Evolutionary conservation across 2,797 vertebrate genomes (phyloP), one percentile per base, ranked within the genome.

Genomic region (Mormyrops attenuatus): DNA sequence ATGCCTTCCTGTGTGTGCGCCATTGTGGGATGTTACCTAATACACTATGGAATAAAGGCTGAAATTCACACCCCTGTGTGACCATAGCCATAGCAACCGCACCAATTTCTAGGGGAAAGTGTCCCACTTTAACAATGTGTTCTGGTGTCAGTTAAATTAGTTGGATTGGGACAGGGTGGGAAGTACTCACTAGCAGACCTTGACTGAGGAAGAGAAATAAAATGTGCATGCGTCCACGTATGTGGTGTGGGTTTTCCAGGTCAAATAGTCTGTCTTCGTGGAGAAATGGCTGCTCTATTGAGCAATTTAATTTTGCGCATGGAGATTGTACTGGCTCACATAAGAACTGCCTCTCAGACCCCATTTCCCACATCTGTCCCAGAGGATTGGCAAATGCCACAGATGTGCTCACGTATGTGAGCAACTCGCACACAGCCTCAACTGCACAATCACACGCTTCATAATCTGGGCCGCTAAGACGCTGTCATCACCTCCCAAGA

Each of bases 31-130:
- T 47, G 38, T 88, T 88, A 88, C 63, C 69, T 88, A 77, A 88
- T 88, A 88, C 88, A 73, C 88, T 13, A 30, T 17, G 66, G 77
- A 84, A 52, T 86, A 89, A 89, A 69, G 47, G 17, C 84, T 86
- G 89, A 87, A 89, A 87, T 82, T 49, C 84, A 87, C 49, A 89
- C 63, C 89, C 34, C 50, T 44, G 85, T 87, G 66, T 87, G 63
- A 89, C 84, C 73, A 87, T 20, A 88, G 49, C 89, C 89, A 77
- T 85, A 88, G 94, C 91, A 93, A 95, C 93, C 3, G 91, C 92
- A 92, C 88, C 88, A 77, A 50, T 92, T 66, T 93, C 89, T 88
- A 93, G 91, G 34, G 85, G 87, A 15, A 38, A 87, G 44, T 82
- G 87, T 90, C 87, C 80, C 89, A 91, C 50, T 88, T 88, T 90